phyloP scores from a whole-genome alignment of 2,797 vertebrate species.

The Xerus rutilus region DNA sequence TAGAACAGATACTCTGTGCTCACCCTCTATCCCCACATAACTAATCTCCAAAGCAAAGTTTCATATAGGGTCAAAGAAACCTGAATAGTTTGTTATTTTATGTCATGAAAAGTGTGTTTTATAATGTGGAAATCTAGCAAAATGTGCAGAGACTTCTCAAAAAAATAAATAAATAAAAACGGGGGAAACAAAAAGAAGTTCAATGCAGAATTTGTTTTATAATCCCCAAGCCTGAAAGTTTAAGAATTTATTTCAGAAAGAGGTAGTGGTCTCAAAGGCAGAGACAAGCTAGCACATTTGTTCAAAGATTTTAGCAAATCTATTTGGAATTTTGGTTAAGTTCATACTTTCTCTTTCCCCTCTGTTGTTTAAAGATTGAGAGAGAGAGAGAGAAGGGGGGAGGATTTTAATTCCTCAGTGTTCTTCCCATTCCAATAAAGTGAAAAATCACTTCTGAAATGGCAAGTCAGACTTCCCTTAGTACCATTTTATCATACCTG shows the following conservation, averaged over 20 bases:
- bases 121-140: background rate
- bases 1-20: background rate
- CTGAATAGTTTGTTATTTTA: background rate
- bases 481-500: background rate
- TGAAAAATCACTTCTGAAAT: slow-evolving; percentile 20
- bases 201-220: background rate
- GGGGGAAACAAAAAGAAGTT: background rate
- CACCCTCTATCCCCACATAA: background rate
- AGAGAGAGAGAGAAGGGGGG: no score
- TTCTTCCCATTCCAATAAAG: slow-evolving; percentile 8
- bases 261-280: background rate
- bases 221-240: background rate
- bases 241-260: slow-evolving; percentile 10
- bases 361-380: background rate
- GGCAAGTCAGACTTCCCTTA: background rate
- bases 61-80: background rate
- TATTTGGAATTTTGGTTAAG: slow-evolving; percentile 28
- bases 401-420: background rate
- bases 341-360: background rate
- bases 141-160: background rate
- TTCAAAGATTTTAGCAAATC: slow-evolving; percentile 38
- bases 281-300: background rate
- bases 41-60: background rate
- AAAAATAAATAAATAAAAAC: background rate
- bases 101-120: background rate